Evolutionary conservation across 1,140 invertebrate genomes (phyloP).

Genomic region (Pogonomyrmex californicus): DNA sequence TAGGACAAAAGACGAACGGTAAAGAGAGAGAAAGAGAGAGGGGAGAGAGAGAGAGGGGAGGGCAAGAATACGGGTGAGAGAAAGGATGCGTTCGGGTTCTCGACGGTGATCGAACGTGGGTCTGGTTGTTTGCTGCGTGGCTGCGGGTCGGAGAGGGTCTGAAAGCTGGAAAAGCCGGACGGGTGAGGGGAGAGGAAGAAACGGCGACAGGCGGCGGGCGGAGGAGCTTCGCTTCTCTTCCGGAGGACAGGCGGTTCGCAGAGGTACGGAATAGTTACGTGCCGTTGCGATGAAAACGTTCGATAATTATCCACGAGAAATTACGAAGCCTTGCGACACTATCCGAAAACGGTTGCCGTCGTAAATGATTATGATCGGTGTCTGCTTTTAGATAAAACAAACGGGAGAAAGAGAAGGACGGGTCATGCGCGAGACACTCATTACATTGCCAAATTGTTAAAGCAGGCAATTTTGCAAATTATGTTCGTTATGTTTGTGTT

Average conservation of each 20-base stretch:
- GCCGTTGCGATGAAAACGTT: neutral
- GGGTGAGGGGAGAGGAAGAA: slow-evolving; percentile 7
- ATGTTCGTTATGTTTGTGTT: neutral
- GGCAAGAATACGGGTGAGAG: slow-evolving; percentile 26
- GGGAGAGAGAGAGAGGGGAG: neutral
- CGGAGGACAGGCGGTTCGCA: slow-evolving; percentile 4
- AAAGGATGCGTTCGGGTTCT: slow-evolving; percentile 62
- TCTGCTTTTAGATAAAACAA: neutral
- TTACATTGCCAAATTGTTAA: neutral
- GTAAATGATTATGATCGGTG: slow-evolving; percentile 13
- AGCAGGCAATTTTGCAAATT: neutral
- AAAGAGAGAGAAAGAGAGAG: slow-evolving; percentile 31
- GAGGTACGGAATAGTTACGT: slow-evolving; percentile 2
- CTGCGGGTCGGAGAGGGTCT: slow-evolving; percentile 53
- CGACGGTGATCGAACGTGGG: slow-evolving; percentile 66
- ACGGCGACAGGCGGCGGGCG: slow-evolving; percentile 48
- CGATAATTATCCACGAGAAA: slow-evolving; percentile 37
- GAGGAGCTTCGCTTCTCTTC: slow-evolving; percentile 16
- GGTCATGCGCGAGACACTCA: neutral
- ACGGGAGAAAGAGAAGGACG: neutral
- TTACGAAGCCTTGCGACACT: neutral
- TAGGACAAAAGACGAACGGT: slow-evolving; percentile 34
- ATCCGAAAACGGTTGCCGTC: slow-evolving; percentile 17
- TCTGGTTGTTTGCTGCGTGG: slow-evolving; percentile 60
- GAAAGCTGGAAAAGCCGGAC: slow-evolving; percentile 59